A percentile compares a stretch with the other conserved stretches of the same genome.
phyloP scores from a whole-genome alignment of 2,113 vertebrate genomes.

The Platichthys stellatus region DNA sequence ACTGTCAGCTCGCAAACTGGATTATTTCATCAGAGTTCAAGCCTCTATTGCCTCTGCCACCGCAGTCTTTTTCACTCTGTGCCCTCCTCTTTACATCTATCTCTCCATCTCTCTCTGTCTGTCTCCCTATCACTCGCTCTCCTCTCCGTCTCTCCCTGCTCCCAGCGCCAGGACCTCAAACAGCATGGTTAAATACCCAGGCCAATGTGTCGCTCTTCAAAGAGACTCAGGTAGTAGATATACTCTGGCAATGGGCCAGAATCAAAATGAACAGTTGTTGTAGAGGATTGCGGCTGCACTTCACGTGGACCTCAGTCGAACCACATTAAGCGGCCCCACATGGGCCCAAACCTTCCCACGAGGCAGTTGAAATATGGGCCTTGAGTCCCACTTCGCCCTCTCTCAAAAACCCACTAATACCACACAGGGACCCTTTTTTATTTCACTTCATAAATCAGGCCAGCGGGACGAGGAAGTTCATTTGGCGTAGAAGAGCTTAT shows the following conservation, averaged over 20 bases:
- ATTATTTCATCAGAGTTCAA: constrained; percentile 81
- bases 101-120: constrained; percentile 47
- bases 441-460: constrained; percentile 82
- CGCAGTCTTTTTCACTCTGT: constrained; percentile 75
- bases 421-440: constrained; percentile 79
- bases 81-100: constrained; percentile 69
- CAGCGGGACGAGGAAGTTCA: constrained; percentile 72
- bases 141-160: constrained; percentile 66
- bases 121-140: constrained; percentile 43
- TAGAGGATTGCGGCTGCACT: constrained; percentile 72
- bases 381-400: constrained; percentile 60
- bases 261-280: constrained; percentile 83
- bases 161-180: constrained; percentile 81
- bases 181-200: constrained; percentile 85
- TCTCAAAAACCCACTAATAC: constrained; percentile 78
- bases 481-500: constrained; percentile 75
- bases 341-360: constrained; percentile 70
- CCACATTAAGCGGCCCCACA: constrained; percentile 74
- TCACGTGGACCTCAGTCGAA: constrained; percentile 71
- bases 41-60: constrained; percentile 79
- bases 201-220: constrained; percentile 85
- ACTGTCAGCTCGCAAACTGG: constrained; percentile 72
- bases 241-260: constrained; percentile 77
- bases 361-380: constrained; percentile 78
- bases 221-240: constrained; percentile 85